phyloP scores from a whole-genome alignment of 2,888 invertebrate genomes.

The Leucophenga montana region DNA sequence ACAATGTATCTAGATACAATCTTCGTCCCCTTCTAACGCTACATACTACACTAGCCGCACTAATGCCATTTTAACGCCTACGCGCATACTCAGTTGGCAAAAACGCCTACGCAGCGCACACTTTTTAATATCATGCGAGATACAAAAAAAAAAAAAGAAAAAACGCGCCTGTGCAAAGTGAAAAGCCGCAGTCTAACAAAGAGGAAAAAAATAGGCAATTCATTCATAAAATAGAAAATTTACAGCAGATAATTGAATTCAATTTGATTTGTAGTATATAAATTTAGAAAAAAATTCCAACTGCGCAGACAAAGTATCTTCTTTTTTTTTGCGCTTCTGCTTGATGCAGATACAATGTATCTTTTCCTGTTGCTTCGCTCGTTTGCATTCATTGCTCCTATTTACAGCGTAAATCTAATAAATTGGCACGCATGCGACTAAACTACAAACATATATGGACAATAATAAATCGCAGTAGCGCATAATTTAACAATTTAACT shows the following conservation, averaged over 20 bases:
- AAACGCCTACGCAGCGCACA: slow-evolving; percentile 58
- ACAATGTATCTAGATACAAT: neutral
- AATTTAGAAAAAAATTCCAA: neutral
- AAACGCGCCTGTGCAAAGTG: neutral
- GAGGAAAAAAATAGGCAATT: slow-evolving; percentile 41
- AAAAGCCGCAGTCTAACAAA: neutral
- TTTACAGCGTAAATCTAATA: slow-evolving; percentile 56
- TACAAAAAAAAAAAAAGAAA: neutral
- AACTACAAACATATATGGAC: neutral
- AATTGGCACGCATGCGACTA: slow-evolving; percentile 47
- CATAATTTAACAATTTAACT: slow-evolving; percentile 61
- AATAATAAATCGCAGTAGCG: slow-evolving; percentile 36
- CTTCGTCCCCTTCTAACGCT: too few relatives aligned
- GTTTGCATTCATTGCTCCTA: slow-evolving; percentile 20
- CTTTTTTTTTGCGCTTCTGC: neutral
- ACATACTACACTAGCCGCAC: slow-evolving; percentile 22
- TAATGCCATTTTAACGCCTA: slow-evolving; percentile 11
- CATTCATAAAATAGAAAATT: slow-evolving; percentile 51
- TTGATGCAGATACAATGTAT: too few relatives aligned
- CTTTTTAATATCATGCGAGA: slow-evolving; percentile 31
- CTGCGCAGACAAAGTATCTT: too few relatives aligned
- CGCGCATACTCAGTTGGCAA: slow-evolving; percentile 54
- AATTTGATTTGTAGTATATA: slow-evolving; percentile 45
- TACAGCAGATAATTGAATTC: slow-evolving; percentile 61
- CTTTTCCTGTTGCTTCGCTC: too few relatives aligned